Evolutionary conservation across 2,888 invertebrate species (phyloP), one percentile per base, ranked within the genome.

Genomic region (Bombylius major): DNA sequence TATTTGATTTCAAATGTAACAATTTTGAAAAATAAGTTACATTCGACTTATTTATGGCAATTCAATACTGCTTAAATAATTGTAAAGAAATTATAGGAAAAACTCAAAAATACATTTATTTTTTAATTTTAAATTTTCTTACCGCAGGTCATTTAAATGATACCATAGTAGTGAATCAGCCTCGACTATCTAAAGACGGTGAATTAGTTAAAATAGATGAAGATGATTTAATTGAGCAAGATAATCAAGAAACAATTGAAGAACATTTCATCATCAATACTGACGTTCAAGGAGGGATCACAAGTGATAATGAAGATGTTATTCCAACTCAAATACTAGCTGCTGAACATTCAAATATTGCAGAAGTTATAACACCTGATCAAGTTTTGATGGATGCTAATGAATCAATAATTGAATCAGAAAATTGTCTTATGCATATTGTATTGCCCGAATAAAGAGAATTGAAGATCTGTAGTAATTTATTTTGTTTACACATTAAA

Each of bases 141-240:
- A 31, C 52, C 52, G 1, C 60, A 66, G 33, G 58, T 3, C 90
- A 90, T 68, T 69, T 84, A 45, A 87, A 87, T 54, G 88, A 88
- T 63, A 87, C 86, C 0, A 90, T 90, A 60, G 86, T 89, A 1
- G 84, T 89, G 0, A 90, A 89, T 67, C 87, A 89, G 66, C 89
- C 89, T 0, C 77, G 86, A 51, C 78, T 89, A 6, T 47, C 42
- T 1, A 51, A 47, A 42, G 39, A 46, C 11, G 45, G 9, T 12
- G 44, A n/a, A 4, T 8, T 7, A 45, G 7, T 14, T n/a, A 14
- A 45, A 14, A 45, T 7, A 7, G n/a, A 14, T 14, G 14, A 14
- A 45, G 51, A 55, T 9, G 55, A 50, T 12, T 50, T 12, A n/a
- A 55, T 55, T 14, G n/a, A 34, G 11, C 47, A 55, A 33, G 55